Base-by-base conservation (phyloP, 2,113 vertebrate genomes). In the Carassius gibelio region DNA sequence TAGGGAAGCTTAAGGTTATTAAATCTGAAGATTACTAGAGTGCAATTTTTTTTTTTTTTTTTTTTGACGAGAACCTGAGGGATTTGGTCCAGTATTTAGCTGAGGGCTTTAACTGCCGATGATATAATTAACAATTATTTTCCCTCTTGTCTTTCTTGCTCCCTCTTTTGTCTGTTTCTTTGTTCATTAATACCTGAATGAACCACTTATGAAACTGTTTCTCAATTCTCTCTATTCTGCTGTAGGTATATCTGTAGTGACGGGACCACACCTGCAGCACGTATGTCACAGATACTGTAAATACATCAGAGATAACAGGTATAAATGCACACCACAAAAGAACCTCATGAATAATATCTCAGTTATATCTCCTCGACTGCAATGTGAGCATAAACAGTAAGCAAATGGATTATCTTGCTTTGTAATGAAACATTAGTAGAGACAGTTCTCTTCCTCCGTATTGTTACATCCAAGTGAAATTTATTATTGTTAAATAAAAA, bases 1-100 rank as follows among this genome's bases (percentile, higher is more conserved):
- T 92, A 90, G 93, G 91, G 91, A 95, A 95, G 94, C 94, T 95
- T 95, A 95, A 94, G 94, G 94, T 94, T 95, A 95, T 95, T 95
- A 95, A 94, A 95, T 95, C 93, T 93, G 92, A 94, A 95, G 94
- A 95, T 95, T 95, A 95, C 94, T 95, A 93, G 90, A 93, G 94
- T 95, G 94, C 94, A 94, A 95, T 95, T 95, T 93, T 95, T 92
- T 94, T 86, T 85, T 94, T 85, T 94, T 84, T 78, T 79, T 79
- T 79, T 42, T 7, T 42, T 3, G 4, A 94, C 82, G 90, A 89
- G 93, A 95, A 95, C 93, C 94, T 95, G 93, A 93, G 92, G 93
- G 94, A 94, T 94, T 95, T 95, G 93, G 92, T 87, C 90, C 86
- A 82, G 93, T 91, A 94, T 93, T 94, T 94, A 94, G 93, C 91